A percentile compares a stretch with the other conserved stretches of the same genome.
These are phyloP conservation scores for Balanococcus diminutus DNA, from an alignment of 2,888 invertebrate genomes.

Conservation along the genomic window DNA sequence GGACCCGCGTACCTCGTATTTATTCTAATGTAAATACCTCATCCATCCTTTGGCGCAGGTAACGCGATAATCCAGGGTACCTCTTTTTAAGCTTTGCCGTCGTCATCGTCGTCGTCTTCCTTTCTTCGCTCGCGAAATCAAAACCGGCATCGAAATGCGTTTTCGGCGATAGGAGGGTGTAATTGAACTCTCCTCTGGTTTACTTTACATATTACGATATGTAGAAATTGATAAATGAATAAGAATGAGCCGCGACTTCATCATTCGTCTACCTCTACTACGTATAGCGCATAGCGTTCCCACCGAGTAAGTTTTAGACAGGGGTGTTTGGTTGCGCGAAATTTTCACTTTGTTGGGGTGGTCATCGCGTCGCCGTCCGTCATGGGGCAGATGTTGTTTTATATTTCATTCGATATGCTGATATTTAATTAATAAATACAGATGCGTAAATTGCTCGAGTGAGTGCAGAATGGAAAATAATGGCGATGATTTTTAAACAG, in stretches of 20 bases:
- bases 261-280: not conserved
- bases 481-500: no score
- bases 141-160: not conserved
- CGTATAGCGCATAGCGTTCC: not conserved
- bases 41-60: slow-evolving; percentile 9
- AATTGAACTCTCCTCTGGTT: not conserved
- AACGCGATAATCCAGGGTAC: not conserved
- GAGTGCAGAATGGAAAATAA: not conserved
- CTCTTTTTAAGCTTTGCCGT: not conserved
- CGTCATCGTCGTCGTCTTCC: not conserved
- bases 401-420: not conserved
- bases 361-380: not conserved
- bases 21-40: slow-evolving; percentile 12
- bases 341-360: slow-evolving; percentile 1
- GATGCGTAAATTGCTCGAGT: not conserved
- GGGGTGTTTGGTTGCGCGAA: not conserved
- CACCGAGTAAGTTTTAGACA: not conserved
- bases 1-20: not conserved
- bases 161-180: slow-evolving; percentile 23
- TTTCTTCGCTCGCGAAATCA: slow-evolving; percentile 26
- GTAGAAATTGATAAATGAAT: not conserved
- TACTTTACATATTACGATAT: not conserved
- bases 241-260: not conserved
- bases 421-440: not conserved
- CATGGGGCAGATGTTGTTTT: not conserved